Evolutionary conservation across 2,888 invertebrate genomes (phyloP).

Genomic region (Drosophila meridiana): DNA sequence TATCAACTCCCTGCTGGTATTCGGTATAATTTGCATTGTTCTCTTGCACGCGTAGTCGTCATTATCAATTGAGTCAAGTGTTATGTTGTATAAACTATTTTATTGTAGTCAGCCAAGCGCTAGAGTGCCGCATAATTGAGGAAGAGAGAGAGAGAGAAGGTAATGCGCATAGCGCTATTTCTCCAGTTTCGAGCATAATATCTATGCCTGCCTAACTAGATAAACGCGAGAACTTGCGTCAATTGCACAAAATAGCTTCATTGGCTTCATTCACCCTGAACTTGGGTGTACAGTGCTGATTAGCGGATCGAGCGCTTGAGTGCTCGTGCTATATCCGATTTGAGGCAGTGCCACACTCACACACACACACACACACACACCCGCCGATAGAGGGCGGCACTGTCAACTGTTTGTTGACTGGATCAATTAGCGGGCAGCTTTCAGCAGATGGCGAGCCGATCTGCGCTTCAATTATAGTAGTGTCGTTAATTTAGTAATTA

Average conservation of each 20-base stretch:
- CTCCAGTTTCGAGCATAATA: slow-evolving; percentile 4
- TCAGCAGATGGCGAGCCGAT: not conserved
- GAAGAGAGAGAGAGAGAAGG: not conserved
- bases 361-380: slow-evolving; percentile 18
- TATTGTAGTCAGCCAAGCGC: slow-evolving; percentile 2
- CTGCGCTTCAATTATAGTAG: slow-evolving; percentile 27
- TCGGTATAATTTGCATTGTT: slow-evolving; percentile 8
- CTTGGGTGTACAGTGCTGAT: slow-evolving; percentile 30
- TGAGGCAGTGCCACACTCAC: slow-evolving; percentile 15
- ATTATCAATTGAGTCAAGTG: slow-evolving; percentile 46
- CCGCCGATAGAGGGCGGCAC: not conserved
- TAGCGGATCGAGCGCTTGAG: slow-evolving; percentile 20
- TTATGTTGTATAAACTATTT: slow-evolving; percentile 12
- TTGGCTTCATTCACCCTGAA: slow-evolving; percentile 34
- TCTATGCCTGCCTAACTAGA: slow-evolving; percentile 1
- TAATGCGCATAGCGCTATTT: not conserved
- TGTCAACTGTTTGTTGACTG: slow-evolving; percentile 9
- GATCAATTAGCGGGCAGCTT: slow-evolving; percentile 18
- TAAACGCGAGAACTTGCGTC: not conserved
- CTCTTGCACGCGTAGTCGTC: slow-evolving; percentile 7
- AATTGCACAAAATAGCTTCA: slow-evolving; percentile 14
- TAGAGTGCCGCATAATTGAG: slow-evolving; percentile 8
- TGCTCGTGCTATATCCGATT: slow-evolving; percentile 22
- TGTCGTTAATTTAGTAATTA: slow-evolving; percentile 42
- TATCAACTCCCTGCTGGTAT: slow-evolving; percentile 6